A percentile compares a stretch with the other conserved stretches of the same genome.
Evolutionary conservation across 2,888 invertebrate species (phyloP).

Genomic region (Leptothorax acervorum): DNA sequence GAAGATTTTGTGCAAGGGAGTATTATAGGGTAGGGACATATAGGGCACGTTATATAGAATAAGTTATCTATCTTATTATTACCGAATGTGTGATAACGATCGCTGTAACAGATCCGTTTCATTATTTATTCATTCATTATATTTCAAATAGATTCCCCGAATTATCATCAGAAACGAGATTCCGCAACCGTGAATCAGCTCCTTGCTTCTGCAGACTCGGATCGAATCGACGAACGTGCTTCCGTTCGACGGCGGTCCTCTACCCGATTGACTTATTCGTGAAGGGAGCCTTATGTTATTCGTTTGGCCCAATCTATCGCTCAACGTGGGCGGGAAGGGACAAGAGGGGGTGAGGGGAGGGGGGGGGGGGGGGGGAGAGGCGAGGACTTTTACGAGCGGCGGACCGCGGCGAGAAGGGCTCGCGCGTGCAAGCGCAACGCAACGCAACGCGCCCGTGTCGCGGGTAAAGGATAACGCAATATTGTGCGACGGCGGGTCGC

Average conservation of each 20-base stretch:
- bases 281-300: constrained; percentile 38
- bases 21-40: no score
- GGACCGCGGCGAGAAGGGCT: constrained; percentile 8
- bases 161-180: background rate
- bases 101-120: background rate
- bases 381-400: constrained; percentile 42
- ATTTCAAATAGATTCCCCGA: background rate
- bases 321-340: background rate
- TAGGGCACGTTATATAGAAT: no score
- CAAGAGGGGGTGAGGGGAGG: background rate
- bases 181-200: background rate
- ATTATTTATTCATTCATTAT: background rate
- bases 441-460: constrained; percentile 24
- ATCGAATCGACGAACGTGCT: constrained; percentile 35
- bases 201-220: background rate
- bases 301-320: constrained; percentile 38
- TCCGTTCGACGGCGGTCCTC: background rate
- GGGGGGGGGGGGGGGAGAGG: no score
- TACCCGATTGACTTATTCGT: constrained; percentile 45
- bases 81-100: no score
- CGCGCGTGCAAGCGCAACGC: constrained; percentile 13
- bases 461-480: constrained; percentile 62
- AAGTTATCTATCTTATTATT: no score
- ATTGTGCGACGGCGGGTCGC: constrained; percentile 69
- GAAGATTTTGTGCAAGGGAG: no score